Evolutionary conservation across 92 coral and sea anemone genomes (phyloP), one percentile per base, ranked within the genome.

Genomic region (Umimayanthus kanabou): DNA sequence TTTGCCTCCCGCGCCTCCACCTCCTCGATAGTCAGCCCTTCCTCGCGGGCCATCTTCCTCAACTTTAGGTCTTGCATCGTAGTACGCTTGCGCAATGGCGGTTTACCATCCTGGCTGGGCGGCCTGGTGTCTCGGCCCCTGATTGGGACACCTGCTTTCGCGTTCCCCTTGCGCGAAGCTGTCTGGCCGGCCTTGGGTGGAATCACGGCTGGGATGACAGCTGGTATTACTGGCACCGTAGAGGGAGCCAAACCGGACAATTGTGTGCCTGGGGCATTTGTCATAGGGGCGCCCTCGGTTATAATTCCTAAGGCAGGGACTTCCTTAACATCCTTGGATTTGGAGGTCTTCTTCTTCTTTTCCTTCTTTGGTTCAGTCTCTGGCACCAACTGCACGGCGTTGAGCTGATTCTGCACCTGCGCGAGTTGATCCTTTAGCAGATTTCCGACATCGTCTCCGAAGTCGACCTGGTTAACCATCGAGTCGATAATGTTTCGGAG

Each of bases 391-490:
- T 95, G 96, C 4, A 93, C 98, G 18, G 91, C 64, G 79, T 84
- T 95, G 74, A 95, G 89, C 65, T 95, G 98, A 30, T 93, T 93
- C 88, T 95, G 96, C 16, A 92, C 94, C 85, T 93, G 96, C 30
- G 89, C 93, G 18, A 94, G 91, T 80, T 95, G 98, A 9, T 94
- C 96, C 89, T 93, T 93, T 9, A 94, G 82, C 80, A 90, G 85
- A 30, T 93, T 93, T 16, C 95, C 96, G 39, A 94, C 95, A 15
- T 93, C 96, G 76, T 92, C 98, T 39, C 98, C 96, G 77, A 93
- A 93, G 88, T 95, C 98, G 9, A 94, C 98, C 80, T 94, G 98
- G 76, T 95, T 95, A 16, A 96, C 96, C 94, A 96, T 91, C 71
- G 96, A 92, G 87, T 93, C 98, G 49, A 96, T 89, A 79, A 96